Conservation (phyloP, 2,888 invertebrate species). For the Hedychridium roseum region DNA sequence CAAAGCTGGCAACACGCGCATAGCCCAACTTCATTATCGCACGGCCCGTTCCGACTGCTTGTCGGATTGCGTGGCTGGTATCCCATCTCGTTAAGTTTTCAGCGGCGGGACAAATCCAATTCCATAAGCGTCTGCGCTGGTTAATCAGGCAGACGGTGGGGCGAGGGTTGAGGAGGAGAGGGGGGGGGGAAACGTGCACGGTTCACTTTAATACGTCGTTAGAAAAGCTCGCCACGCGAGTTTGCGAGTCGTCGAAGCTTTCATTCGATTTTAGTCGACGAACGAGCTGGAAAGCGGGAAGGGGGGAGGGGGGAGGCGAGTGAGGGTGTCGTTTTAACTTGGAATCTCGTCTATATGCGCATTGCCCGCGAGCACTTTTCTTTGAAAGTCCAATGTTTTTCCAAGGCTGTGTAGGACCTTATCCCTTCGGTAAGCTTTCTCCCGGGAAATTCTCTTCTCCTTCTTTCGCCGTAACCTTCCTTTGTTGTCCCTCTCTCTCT, state of each 20-base stretch:
- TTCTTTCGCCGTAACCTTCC: too few species aligned
- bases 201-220: too few species aligned
- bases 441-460: too few species aligned
- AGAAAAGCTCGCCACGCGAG: too few species aligned
- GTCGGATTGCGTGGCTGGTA: constrained; percentile 6
- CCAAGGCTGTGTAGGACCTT: constrained; percentile 27
- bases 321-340: too few species aligned
- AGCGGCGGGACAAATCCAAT: constrained; percentile 8
- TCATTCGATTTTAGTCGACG: constrained; percentile 36
- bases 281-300: too few species aligned
- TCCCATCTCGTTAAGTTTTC: constrained; percentile 18
- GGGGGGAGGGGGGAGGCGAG: too few species aligned
- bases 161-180: background rate
- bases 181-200: background rate
- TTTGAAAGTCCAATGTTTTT: constrained; percentile 41
- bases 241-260: constrained; percentile 36
- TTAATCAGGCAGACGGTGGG: constrained; percentile 17
- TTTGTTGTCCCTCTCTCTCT: too few species aligned
- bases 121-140: constrained; percentile 15
- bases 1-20: constrained; percentile 2
- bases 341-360: constrained; percentile 48
- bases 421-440: too few species aligned
- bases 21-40: constrained; percentile 9
- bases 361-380: constrained; percentile 40
- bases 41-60: constrained; percentile 13